These are phyloP conservation scores for Esperia sulphurella DNA, from an alignment of 2,888 invertebrate species.

Conservation along the genomic window DNA sequence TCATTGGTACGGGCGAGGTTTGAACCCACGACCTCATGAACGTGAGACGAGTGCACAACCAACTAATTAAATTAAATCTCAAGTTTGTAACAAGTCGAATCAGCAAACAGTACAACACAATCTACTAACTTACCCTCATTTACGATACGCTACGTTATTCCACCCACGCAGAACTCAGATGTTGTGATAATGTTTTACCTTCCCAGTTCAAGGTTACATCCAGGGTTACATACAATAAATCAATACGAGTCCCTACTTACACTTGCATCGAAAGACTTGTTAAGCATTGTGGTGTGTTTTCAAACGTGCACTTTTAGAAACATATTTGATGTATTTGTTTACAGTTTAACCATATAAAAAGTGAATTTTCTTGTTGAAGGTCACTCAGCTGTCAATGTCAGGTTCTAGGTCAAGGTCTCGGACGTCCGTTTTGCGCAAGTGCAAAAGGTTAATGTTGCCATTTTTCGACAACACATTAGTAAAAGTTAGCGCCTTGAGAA, in stretches of 20 bases:
- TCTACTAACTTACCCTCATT: too few species aligned
- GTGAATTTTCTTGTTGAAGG: constrained; percentile 23
- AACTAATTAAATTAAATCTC: too few species aligned
- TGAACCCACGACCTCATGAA: too few species aligned
- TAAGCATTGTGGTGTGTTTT: not conserved
- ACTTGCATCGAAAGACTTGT: too few species aligned
- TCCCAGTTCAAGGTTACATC: not conserved
- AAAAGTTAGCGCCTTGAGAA: not conserved
- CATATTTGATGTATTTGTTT: not conserved
- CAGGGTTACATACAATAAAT: not conserved
- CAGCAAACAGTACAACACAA: too few species aligned
- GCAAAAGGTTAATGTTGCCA: constrained; percentile 24
- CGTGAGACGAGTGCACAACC: too few species aligned
- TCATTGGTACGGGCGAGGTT: too few species aligned
- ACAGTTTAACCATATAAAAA: not conserved
- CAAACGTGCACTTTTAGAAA: not conserved
- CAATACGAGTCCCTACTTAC: too few species aligned
- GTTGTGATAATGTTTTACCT: not conserved
- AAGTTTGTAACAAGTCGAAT: too few species aligned
- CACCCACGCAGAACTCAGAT: constrained; percentile 10
- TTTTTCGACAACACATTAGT: not conserved
- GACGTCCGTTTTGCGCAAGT: constrained; percentile 35
- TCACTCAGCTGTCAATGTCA: constrained; percentile 39
- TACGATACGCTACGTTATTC: constrained; percentile 2
- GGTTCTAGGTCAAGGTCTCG: constrained; percentile 53